A percentile compares a stretch with the other conserved stretches of the same genome.
Conservation (phyloP, 2,888 invertebrate genomes). For the Tipula confusa region DNA sequence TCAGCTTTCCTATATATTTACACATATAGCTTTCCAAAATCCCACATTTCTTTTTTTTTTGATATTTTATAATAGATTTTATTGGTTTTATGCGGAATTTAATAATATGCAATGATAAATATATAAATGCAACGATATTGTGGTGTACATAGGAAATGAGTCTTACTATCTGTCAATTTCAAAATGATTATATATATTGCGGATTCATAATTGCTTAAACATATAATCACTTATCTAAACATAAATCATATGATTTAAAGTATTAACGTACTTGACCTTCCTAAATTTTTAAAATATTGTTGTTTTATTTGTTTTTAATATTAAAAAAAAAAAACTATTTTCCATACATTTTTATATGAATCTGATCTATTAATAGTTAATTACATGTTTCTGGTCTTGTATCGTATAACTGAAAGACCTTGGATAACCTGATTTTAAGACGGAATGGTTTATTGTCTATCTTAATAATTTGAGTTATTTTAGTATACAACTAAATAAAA, state of each 20-base stretch:
- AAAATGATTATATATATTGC: background rate
- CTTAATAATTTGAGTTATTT: background rate
- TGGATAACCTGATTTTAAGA: conserved; percentile 20
- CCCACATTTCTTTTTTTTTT: background rate
- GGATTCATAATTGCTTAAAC: background rate
- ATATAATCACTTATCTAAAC: background rate
- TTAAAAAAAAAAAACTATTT: background rate
- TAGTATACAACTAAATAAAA: too few relatives aligned
- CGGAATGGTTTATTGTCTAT: background rate
- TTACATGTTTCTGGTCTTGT: background rate
- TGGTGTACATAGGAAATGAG: background rate
- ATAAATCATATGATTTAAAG: background rate
- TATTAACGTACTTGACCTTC: background rate
- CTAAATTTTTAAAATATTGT: background rate
- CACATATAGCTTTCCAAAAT: background rate
- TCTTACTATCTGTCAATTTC: background rate
- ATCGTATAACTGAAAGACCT: background rate
- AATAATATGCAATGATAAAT: background rate
- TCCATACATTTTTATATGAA: background rate
- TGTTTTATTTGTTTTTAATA: background rate
- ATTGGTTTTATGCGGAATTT: background rate
- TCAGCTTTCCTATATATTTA: background rate
- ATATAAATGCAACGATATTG: background rate
- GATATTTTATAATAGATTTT: background rate
- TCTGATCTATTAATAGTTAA: background rate